A percentile compares a stretch with the other conserved stretches of the same genome.
Conservation (phyloP, 1,140 invertebrate species). For the Oryctes rhinoceros region DNA sequence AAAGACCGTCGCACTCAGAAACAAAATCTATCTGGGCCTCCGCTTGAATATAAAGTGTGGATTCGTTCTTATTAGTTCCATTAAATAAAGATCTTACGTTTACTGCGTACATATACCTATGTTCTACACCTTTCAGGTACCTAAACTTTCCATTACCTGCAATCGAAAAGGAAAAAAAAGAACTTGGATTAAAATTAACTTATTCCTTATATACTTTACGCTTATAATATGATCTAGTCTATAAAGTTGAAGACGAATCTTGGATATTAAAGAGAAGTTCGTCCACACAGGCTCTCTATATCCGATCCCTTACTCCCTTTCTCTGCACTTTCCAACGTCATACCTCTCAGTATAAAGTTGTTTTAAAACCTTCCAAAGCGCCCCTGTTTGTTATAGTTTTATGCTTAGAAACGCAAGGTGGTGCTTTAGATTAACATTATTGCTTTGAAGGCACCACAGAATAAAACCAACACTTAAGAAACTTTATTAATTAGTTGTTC, state of each 20-base stretch:
- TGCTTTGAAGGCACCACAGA: conserved; percentile 20
- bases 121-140: conserved; percentile 66
- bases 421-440: conserved; percentile 30
- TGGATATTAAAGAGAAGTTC: conserved; percentile 11
- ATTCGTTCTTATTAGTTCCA: conserved; percentile 72
- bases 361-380: neutral
- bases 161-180: conserved; percentile 51
- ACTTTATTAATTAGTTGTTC: conserved; percentile 23
- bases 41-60: conserved; percentile 69
- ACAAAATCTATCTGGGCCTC: conserved; percentile 66
- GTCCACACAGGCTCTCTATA: neutral
- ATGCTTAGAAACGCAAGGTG: conserved; percentile 30
- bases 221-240: conserved; percentile 3
- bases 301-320: neutral
- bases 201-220: conserved; percentile 23
- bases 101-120: conserved; percentile 72
- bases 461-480: conserved; percentile 30
- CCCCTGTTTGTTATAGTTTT: conserved; percentile 38
- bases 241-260: neutral
- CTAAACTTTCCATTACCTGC: conserved; percentile 69
- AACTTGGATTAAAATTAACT: neutral
- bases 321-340: neutral
- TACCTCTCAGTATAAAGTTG: conserved; percentile 32
- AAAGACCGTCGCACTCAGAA: conserved; percentile 68
- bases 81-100: conserved; percentile 71